Base-by-base conservation (phyloP, 2,113 vertebrate genomes). In the Hemiprocne comata region DNA sequence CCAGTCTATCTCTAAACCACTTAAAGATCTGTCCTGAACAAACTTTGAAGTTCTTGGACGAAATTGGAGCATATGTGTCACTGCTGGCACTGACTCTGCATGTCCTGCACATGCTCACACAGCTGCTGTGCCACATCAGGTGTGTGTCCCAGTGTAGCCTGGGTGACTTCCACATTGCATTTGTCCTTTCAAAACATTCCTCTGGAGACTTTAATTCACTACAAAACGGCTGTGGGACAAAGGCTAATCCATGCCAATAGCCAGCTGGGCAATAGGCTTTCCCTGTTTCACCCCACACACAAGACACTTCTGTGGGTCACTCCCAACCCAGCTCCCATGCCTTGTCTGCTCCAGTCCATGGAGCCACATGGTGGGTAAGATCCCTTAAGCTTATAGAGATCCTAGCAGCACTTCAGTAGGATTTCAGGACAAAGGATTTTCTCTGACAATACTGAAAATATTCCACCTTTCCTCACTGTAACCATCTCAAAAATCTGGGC, bases 261-360 rank as follows among this genome's bases (percentile, higher is more conserved):
- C 20, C 31, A 50, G 13, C 8, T 0, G 0, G 34, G 23, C 23
- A 62, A 28, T 3, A n/a, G 46, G 29, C 33, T 64, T 85, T 12
- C 19, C 11, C 20, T 42, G 13, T 19, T 81, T 67, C 3, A 10
- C 26, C 26, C 5, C 5, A 33, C 64, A 51, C 13, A 67, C 36
- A 36, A 67, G n/a, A 46, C 0, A 1, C 2, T 10, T 28, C 38
- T 20, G 23, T 17, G 11, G 26, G 3, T 53, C 33, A 44, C 44
- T 70, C 21, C 74, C 4, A 9, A 44, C 9, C 8, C 66, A 36
- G 28, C 23, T 78, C 44, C 48, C 23, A 40, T 10, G 44, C 20
- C 13, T 81, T n/a, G 58, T 42, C 44, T 66, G 34, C 29, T 51
- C 21, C 51, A 75, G 26, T 29, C 29, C 31, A 66, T 15, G 33